Evolutionary conservation across 2,797 vertebrate genomes (phyloP).

Genomic region (Galaxias olidus): DNA sequence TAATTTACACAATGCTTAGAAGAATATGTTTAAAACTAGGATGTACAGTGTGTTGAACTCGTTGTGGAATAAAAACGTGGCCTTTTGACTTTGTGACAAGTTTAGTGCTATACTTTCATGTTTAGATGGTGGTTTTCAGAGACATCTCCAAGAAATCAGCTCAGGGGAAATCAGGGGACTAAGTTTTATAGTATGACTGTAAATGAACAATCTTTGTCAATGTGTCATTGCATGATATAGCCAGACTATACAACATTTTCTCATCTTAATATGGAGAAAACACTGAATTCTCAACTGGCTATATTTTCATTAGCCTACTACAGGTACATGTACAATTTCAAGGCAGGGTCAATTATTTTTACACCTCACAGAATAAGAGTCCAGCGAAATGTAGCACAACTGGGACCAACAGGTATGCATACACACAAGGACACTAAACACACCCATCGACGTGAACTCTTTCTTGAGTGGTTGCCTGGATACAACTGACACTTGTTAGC

Average conservation of each 20-base stretch:
- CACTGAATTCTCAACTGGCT: too few relatives aligned
- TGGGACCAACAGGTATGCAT: background rate
- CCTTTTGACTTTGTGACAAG: background rate
- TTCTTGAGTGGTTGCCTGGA: conserved; percentile 34
- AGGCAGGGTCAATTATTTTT: too few relatives aligned
- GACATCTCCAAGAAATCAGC: conserved; percentile 3
- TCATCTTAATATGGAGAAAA: too few relatives aligned
- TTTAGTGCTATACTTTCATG: conserved; percentile 5
- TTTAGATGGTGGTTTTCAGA: conserved; percentile 5
- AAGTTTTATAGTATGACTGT: background rate
- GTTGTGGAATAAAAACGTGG: conserved; percentile 1
- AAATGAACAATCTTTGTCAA: too few relatives aligned
- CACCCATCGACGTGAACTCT: background rate
- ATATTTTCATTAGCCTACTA: too few relatives aligned
- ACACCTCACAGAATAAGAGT: too few relatives aligned
- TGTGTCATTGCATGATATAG: too few relatives aligned
- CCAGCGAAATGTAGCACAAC: too few relatives aligned
- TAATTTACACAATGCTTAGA: too few relatives aligned
- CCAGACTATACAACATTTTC: too few relatives aligned
- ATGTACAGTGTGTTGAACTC: background rate
- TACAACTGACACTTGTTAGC: background rate
- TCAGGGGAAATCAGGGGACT: background rate
- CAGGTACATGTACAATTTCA: too few relatives aligned
- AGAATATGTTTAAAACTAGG: too few relatives aligned
- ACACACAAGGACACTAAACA: conserved; percentile 4